Base-by-base conservation (phyloP, 2,113 vertebrate genomes). In the Eubucco bourcierii region DNA sequence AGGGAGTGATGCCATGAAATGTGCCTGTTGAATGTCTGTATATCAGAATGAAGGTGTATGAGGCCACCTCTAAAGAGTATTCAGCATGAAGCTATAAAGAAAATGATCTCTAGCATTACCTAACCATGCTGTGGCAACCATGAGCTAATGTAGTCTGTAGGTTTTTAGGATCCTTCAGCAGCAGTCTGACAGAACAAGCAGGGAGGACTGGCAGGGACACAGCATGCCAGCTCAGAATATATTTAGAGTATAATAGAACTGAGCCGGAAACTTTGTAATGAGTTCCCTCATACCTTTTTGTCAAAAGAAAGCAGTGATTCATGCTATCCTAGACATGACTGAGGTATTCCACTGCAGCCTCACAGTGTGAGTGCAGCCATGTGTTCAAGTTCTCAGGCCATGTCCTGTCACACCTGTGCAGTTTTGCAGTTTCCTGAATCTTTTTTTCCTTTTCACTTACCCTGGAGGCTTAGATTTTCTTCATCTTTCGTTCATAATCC, bases 51-150 rank as follows among this genome's bases (percentile, higher is more conserved):
- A 64, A 92, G 17, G 65, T 56, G 7, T 31, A 53, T 37, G 68
- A 72, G 73, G 61, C 88, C 84, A 74, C 41, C 25, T 50, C 60
- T 80, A 61, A 65, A 66, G 50, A 73, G 37, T 50, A 60, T 81
- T 90, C 84, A 85, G 58, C 34, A 33, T 34, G 53, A 94, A 82
- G 64, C 61, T 67, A 7, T 87, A 83, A 91, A 78, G 81, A 91
- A 91, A 80, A 71, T 19, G 12, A 76, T 84, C 74, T 82, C 31
- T 52, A 33, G 31, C 31, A 29, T 53, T 85, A 59, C 17, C 27
- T 60, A 87, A 21, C 60, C 37, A 34, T n/a, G 46, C 79, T 67
- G 79, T 72, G 87, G 75, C 61, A 71, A 24, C 55, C 2, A 1
- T 79, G 78, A 84, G 46, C 72, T 92, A 63, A 67, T 44, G 52